phyloP scores from a whole-genome alignment of 2,113 vertebrate genomes.

The Sebastes fasciatus region DNA sequence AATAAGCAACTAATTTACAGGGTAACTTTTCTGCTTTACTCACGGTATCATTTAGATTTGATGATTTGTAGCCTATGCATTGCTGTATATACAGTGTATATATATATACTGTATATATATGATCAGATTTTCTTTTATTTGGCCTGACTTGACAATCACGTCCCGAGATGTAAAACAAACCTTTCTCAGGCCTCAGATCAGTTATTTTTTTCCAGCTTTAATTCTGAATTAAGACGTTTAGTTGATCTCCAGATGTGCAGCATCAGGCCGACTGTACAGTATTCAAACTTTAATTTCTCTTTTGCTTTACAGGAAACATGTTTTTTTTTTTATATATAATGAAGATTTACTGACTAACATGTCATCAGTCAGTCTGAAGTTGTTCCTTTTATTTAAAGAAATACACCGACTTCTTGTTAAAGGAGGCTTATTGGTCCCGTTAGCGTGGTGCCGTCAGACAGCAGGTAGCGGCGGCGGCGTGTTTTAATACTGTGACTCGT shows the following conservation, averaged over 20 bases:
- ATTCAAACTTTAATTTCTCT: conserved; percentile 35
- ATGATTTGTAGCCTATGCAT: conserved; percentile 51
- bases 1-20: conserved; percentile 11
- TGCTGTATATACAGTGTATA: conserved; percentile 26
- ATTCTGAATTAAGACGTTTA: conserved; percentile 47
- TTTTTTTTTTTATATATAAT: conserved; percentile 10
- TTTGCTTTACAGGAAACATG: conserved; percentile 47
- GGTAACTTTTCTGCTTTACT: conserved; percentile 35
- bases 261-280: conserved; percentile 45
- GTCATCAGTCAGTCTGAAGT: conserved; percentile 27
- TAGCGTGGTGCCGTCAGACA: background rate
- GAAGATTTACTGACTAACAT: conserved; percentile 12
- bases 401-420: conserved; percentile 5
- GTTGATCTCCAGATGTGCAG: conserved; percentile 40
- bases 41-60: background rate
- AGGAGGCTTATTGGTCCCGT: conserved; percentile 44
- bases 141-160: conserved; percentile 79
- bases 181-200: conserved; percentile 40
- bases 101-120: background rate
- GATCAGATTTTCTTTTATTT: conserved; percentile 46
- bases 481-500: conserved; percentile 29
- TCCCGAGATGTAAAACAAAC: conserved; percentile 44
- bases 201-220: conserved; percentile 56
- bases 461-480: background rate
- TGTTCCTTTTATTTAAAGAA: conserved; percentile 15